Evolutionary conservation across 2,113 vertebrate genomes (phyloP), one percentile per base, ranked within the genome.

Genomic region (Poeciliopsis occidentalis): DNA sequence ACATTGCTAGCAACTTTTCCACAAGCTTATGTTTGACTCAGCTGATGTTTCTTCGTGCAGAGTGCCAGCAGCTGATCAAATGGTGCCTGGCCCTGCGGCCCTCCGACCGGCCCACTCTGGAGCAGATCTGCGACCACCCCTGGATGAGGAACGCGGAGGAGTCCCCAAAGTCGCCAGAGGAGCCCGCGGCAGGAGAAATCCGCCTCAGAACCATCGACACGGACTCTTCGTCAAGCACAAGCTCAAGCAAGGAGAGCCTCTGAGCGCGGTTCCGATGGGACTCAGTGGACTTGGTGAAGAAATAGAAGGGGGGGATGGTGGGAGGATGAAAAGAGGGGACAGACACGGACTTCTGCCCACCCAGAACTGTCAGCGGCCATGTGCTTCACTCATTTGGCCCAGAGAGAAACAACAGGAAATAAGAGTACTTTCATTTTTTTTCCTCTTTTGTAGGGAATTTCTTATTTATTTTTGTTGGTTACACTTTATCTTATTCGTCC

Each of bases 81-180:
- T 98, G 96, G 97, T 99, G 98, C 92, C 95, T 99, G 90, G 96
- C 96, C 76, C 90, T 97, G 93, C 94, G 98, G 91, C 98, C 98
- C 61, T 98, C 98, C 0, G 96, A 98, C 89, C 94, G 98, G 90
- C 98, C 98, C 74, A 96, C 97, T 13, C 94, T 99, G 85, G 98
- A 99, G 92, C 97, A 99, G 93, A 97, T 99, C 26, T 95, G 96
- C 32, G 95, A 97, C 76, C 98, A 99, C 87, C 95, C 95, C 37
- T 99, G 98, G 98, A 96, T 99, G 96, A 93, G 95, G 76, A 66
- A 51, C 29, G 92, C 94, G 0, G 22, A 93, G 0, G 97, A 97
- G 70, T 93, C 92, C 6, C 93, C 91, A 13, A 92, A 96, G 83
- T 78, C 88, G 0, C 81, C 94, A 1, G 96, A 96, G 86, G 95